Base-by-base conservation (phyloP, 2,888 invertebrate genomes). In the Sycophila texana region DNA sequence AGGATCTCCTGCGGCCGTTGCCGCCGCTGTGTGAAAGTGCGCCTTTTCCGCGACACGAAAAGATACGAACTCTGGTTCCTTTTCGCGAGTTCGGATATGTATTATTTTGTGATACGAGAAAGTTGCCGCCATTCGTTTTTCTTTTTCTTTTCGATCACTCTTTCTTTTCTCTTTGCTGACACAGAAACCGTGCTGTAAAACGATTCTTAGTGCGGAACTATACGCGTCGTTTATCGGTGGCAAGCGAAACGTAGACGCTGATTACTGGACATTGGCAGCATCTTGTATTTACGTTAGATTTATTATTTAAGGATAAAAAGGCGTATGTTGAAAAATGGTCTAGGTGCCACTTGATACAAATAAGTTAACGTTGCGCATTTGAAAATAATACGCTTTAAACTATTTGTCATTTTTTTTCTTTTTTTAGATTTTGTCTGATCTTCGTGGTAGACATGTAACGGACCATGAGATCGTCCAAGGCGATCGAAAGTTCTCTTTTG, bases 71-170 rank as follows among this genome's bases (percentile, higher is more conserved):
- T 68, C 26, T 70, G 58, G 39, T 77, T 79, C 66, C 60, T 74
- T 76, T 76, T 60, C 30, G 63, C 68, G 65, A 77, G 60, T 57
- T 77, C 63, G 20, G 57, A 73, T 57, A 20, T 63, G 74, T 73
- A 75, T 78, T 78, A 68, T 74, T 81, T 81, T 67, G 74, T 81
- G 77, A 78, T 75, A 81, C 75, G 67, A 55, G 22, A 58, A 58
- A 53, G 66, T 68, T 70, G 57, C 72, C 75, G 71, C 63, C 75
- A 63, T 75, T 66, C 26, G 18, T 51, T 53, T 68, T 76, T 39
- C n/a, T 47, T 77, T 55, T 47, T 55, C 39, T 49, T 60, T 66
- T 65, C 53, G 39, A n/a, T 49, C 47, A 65, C 58, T 65, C n/a
- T 55, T 66, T 22, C 49, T 67, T 65, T 53, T 51, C 61, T 71